Percentiles rank a stretch among this genome's conserved stretches.
Evolutionary conservation across 2,888 invertebrate genomes (phyloP).

Genomic region (Eumacrocentrus americanus): DNA sequence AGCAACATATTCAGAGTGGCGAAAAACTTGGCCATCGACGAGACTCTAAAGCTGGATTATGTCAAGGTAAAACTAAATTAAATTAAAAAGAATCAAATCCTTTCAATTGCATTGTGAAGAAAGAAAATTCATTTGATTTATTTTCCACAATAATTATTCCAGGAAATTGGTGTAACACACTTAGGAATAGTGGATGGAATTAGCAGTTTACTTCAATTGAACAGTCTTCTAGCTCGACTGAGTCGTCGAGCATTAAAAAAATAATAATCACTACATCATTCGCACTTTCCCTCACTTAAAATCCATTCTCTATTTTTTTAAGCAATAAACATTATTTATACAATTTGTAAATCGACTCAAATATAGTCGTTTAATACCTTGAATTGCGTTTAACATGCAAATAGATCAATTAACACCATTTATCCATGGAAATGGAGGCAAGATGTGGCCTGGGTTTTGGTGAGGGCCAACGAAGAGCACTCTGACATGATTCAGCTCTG

Average conservation of each 20-base stretch:
- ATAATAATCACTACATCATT: too few species aligned
- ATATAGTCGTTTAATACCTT: too few species aligned
- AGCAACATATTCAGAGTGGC: conserved; percentile 93
- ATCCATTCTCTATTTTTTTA: too few species aligned
- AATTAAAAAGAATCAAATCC: conserved; percentile 3
- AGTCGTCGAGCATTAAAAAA: conserved; percentile 65
- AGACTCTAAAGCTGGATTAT: conserved; percentile 82
- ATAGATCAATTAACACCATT: conserved; percentile 54
- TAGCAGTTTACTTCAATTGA: conserved; percentile 85
- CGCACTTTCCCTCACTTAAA: too few species aligned
- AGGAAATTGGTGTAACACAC: conserved; percentile 92
- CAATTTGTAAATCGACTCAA: conserved; percentile 32
- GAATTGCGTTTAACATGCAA: too few species aligned
- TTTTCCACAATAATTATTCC: conserved; percentile 40
- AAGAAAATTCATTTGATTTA: conserved; percentile 10
- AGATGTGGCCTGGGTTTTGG: conserved; percentile 55
- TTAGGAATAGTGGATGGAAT: conserved; percentile 90
- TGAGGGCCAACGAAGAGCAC: conserved; percentile 56
- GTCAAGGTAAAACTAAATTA: conserved; percentile 68
- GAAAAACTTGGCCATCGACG: conserved; percentile 83
- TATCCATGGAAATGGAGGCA: conserved; percentile 54
- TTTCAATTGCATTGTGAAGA: conserved; percentile 5
- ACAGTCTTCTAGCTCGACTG: conserved; percentile 83
- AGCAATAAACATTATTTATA: conserved; percentile 42
- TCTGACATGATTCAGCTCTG: conserved; percentile 58